Base-by-base conservation (phyloP, 2,797 vertebrate species). In the Lates japonicus region DNA sequence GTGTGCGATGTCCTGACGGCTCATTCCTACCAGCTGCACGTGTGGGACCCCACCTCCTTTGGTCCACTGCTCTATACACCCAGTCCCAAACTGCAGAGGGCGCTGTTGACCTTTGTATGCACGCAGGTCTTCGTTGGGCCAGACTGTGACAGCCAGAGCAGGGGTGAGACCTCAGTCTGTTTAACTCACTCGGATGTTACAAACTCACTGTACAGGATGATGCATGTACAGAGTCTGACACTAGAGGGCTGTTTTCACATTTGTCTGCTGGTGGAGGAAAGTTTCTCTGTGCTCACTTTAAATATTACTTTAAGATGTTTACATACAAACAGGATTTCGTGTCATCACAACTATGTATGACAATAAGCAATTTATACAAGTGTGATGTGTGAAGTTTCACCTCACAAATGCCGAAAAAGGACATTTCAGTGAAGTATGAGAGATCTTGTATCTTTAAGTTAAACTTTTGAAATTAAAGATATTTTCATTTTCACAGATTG, bases 1-100 rank as follows among this genome's bases (percentile, higher is more conserved):
- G 91, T 97, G 19, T 98, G 97, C 78, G 97, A 98, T 64, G 90
- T 97, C 54, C 94, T 98, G 85, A 94, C 95, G 19, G 96, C 97
- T 90, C 94, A 97, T 69, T 96, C 94, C 76, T 96, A 96, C 91
- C 96, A 96, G 93, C 91, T 95, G 4, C 94, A 93, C 20, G 85
- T 91, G 81, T 93, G 95, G 92, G 94, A 95, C 4, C 88, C 91
- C 16, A 74, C 91, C 74, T 81, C 87, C 57, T 85, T 71, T 0
- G 80, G 92, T 16, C 91, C 95, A 0, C 85, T 96, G 57, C 87
- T 94, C 46, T 97, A 95, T 90, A 95, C 95, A 8, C 95, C 96
- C 81, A 95, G 95, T 57, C 90, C 93, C 83, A 93, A 90, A 70
- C 95, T 98, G 93, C 97, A 97, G 92, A 96, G 95, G 90, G 95